Evolutionary conservation across 2,797 vertebrate genomes (phyloP).

Genomic region (Periophthalmus magnuspinnatus): DNA sequence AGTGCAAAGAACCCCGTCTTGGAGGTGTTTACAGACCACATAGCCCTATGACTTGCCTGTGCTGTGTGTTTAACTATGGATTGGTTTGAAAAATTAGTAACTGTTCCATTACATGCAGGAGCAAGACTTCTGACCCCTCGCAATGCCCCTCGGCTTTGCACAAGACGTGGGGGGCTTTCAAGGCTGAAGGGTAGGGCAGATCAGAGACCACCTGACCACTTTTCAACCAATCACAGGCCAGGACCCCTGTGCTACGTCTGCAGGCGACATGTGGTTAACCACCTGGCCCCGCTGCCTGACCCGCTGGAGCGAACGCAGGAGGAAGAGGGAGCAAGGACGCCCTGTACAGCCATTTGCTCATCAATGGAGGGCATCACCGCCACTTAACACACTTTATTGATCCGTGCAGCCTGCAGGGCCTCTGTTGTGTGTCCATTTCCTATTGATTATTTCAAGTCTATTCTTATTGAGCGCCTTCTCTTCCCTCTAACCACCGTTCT

Average conservation of each 20-base stretch:
- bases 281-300: conserved; percentile 79
- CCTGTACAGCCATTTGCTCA: conserved; percentile 80
- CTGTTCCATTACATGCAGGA: conserved; percentile 61
- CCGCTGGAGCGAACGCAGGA: conserved; percentile 64
- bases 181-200: conserved; percentile 67
- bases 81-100: conserved; percentile 40
- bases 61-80: conserved; percentile 33
- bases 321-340: conserved; percentile 49
- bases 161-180: conserved; percentile 50
- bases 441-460: conserved; percentile 85
- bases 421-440: conserved; percentile 83
- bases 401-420: conserved; percentile 73
- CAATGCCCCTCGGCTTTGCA: conserved; percentile 65
- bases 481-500: conserved; percentile 57
- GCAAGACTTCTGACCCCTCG: conserved; percentile 75
- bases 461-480: conserved; percentile 76
- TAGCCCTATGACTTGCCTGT: not conserved
- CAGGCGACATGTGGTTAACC: conserved; percentile 79
- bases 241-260: conserved; percentile 63
- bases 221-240: conserved; percentile 56
- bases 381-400: conserved; percentile 86
- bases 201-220: conserved; percentile 69
- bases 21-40: not conserved
- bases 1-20: not conserved
- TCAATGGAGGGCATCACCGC: conserved; percentile 81